Evolutionary conservation across 2,797 vertebrate genomes (phyloP), one percentile per base, ranked within the genome.

Genomic region (Gadopsis marmoratus): DNA sequence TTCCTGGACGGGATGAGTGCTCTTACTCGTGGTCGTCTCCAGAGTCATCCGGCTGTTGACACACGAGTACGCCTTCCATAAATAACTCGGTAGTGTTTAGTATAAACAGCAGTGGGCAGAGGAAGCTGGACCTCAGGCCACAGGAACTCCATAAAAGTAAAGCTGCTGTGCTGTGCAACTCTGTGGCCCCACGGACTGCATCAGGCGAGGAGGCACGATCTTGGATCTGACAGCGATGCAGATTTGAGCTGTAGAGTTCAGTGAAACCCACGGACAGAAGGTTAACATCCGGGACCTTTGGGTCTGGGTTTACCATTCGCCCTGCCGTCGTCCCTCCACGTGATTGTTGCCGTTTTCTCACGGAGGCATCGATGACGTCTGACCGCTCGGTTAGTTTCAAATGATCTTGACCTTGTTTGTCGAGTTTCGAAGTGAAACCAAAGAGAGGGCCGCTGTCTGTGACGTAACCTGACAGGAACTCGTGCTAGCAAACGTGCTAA

Each of bases 41-140:
- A 50, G 23, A 35, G 23, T 64, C 65, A 70, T 78, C 66, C 70
- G 0, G 12, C 17, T 26, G 23, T 61, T 6, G 5, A 7, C 31
- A 10, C 0, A 10, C 0, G 0, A 23, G 6, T 5, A 5, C 14
- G 23, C 19, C 5, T 31, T 63, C 62, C 19, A 11, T 66, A 77
- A 79, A 81, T 77, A 78, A 23, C 39, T 17, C 31, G 4, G 43
- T 2, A 4, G 58, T 8, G 26, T 54, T 72, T 14, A 1, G 47
- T 55, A 19, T 5, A 53, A 29, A 47, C 21, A 26, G n/a, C 10
- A 10, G 33, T 21, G 17, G 50, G 4, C 23, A 10, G 16, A 84
- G 69, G 71, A 62, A 68, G n/a, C 33, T 55, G 17, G 41, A 76
- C 68, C 16, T 26, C 47, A 50, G 63, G 29, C n/a, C 5, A 5